Evolutionary conservation across 2,888 invertebrate genomes (phyloP).

Genomic region (Drosophila aldrichi): DNA sequence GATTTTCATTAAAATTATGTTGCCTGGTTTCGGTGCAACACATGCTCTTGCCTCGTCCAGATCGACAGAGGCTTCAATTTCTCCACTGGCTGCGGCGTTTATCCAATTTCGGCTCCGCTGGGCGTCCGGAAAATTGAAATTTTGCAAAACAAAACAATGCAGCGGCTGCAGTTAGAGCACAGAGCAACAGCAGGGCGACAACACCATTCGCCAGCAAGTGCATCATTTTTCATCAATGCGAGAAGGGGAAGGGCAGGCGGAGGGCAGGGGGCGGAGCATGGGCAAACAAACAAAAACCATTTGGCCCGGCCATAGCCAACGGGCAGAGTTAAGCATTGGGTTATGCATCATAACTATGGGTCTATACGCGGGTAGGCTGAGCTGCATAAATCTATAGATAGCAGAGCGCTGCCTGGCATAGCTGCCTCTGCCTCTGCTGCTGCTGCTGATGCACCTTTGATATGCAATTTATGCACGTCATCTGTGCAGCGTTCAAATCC

Average conservation of each 20-base stretch:
- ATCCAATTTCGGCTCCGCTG: conserved; percentile 70
- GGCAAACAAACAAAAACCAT: conserved; percentile 68
- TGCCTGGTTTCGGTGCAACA: conserved; percentile 30
- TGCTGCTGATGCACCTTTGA: conserved; percentile 72
- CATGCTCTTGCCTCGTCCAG: conserved; percentile 7
- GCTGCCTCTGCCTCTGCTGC: conserved; percentile 30
- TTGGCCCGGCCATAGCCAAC: conserved; percentile 51
- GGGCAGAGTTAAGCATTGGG: conserved; percentile 65
- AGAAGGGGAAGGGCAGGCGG: background rate
- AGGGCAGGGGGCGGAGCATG: conserved; percentile 5
- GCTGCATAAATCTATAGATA: conserved; percentile 78
- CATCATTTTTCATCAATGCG: conserved; percentile 73
- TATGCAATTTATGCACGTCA: conserved; percentile 79
- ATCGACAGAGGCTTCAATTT: conserved; percentile 24
- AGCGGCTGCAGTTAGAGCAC: conserved; percentile 37
- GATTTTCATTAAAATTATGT: conserved; percentile 77
- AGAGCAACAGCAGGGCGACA: conserved; percentile 13
- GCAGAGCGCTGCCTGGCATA: conserved; percentile 38
- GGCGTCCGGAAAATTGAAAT: conserved; percentile 75
- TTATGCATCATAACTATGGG: conserved; percentile 77
- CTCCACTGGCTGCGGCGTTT: conserved; percentile 50
- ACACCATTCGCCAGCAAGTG: conserved; percentile 62
- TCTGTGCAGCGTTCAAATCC: conserved; percentile 60
- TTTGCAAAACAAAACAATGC: conserved; percentile 67
- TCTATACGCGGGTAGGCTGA: conserved; percentile 19